Evolutionary conservation across 2,797 vertebrate genomes (phyloP), one percentile per base, ranked within the genome.

Genomic region (Phrynocephalus vlangalii): DNA sequence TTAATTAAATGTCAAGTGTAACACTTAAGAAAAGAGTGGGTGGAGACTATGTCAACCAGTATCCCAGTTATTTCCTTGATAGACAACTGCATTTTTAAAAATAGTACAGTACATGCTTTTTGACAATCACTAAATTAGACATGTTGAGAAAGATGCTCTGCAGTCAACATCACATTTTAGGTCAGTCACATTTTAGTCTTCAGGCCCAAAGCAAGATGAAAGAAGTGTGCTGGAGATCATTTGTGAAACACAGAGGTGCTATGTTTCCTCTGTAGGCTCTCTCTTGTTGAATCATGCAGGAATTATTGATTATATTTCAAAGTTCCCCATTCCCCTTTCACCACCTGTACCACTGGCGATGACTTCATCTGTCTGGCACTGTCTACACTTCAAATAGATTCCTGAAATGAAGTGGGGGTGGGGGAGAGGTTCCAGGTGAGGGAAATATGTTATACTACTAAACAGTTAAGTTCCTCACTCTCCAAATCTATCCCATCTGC

Each of bases 251-350:
- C 52, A 89, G 72, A 93, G 67, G 83, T 91, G 88, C 80, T 73
- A 4, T 88, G 30, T 90, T 91, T 91, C 50, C 70, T 92, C 88
- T 93, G 91, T 52, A 88, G 87, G 90, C 72, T 89, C 52, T 86
- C 76, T 44, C 10, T 84, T 93, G 82, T 90, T 94, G 89, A 92
- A 94, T 91, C 90, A 94, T 93, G 87, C n/a, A 93, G 88, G 93
- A 94, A 90, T 7, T 93, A 92, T 92, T 94, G 91, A 93, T 92
- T 95, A 89, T 86, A 93, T 94, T 93, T 94, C 91, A 95, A 92
- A 95, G 91, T 24, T 26, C 1, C 22, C 30, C 77, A 63, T 11
- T 18, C 44, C 68, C 33, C 16, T 11, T 0, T 15, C 85, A 87
- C 90, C 91, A 90, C 87, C 89, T 85, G 15, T 33, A 91, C 72